Evolutionary conservation across 2,113 vertebrate species (phyloP), one percentile per base, ranked within the genome.

Genomic region (Ammospiza caudacuta): DNA sequence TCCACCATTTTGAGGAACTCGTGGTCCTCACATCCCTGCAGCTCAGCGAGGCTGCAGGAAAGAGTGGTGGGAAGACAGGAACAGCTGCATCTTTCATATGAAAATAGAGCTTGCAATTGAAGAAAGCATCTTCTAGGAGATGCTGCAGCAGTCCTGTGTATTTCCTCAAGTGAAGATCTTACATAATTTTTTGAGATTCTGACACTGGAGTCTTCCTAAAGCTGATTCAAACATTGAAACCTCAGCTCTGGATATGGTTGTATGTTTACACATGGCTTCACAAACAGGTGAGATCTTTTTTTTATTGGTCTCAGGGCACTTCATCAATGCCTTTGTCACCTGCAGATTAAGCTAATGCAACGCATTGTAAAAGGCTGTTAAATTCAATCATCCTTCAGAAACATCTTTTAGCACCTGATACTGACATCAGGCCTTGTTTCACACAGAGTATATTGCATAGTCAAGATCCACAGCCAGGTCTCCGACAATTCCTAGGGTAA

Each of bases 321-420:
- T 92, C 83, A 87, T 90, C 82, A 85, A 83, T 67, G 59, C 27
- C 72, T 92, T 83, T 83, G 83, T 81, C 72, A 92, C 72, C 68
- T 94, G 76, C 63, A 88, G 83, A 92, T 74, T 88, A 94, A 92
- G 59, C 33, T 76, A 62, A 37, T 83, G 85, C 29, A 92, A 55
- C 35, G 35, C 39, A 67, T 74, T 0, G 0, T 92, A 75, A 90
- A 90, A 94, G 47, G 76, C 61, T 94, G 64, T 77, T 95, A 86
- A 93, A 90, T 74, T 92, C 51, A 73, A 29, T 67, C 83, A 63
- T 51, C 2, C 1, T 90, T 90, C 75, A 77, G 68, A 77, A 93
- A 95, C 75, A 77, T 63, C 75, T 89, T 92, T 93, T 89, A 95
- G 76, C 57, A 89, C 64, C 61, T 72, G 72, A 47, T 78, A 59